Conservation (phyloP, 2,113 vertebrate species). For the Stigmatopora argus region DNA sequence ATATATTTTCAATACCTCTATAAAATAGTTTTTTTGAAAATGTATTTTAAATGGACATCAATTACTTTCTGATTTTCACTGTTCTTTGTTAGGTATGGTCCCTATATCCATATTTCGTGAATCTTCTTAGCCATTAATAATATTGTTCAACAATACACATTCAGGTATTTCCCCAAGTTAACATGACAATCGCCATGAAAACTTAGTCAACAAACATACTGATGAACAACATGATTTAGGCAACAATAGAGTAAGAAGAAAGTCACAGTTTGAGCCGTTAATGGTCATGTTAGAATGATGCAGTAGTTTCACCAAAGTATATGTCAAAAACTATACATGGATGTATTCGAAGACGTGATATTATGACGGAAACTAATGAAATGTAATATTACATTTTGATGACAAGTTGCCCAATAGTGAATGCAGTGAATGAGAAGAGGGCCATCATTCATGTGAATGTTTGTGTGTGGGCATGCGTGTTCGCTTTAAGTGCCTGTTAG, state of each 20-base stretch:
- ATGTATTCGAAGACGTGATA: not conserved
- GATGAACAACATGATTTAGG: not conserved
- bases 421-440: not conserved
- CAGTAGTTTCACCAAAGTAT: not conserved
- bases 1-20: no score
- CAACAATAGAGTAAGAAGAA: no score
- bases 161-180: not conserved
- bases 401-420: not conserved
- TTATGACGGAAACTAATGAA: not conserved
- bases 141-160: not conserved
- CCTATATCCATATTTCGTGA: no score
- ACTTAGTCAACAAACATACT: not conserved
- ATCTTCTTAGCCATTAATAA: no score
- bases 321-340: not conserved
- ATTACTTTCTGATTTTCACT: no score
- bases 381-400: not conserved
- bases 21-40: no score
- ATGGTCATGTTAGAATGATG: not conserved
- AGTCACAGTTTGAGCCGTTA: not conserved
- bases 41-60: no score
- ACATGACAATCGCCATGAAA: not conserved
- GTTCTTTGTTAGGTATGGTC: no score
- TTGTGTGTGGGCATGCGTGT: constrained; percentile 57
- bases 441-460: constrained; percentile 31
- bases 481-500: constrained; percentile 95